These are phyloP conservation scores for Intoshia linei DNA, from an alignment of 1,140 invertebrate species.

Conservation along the genomic window DNA sequence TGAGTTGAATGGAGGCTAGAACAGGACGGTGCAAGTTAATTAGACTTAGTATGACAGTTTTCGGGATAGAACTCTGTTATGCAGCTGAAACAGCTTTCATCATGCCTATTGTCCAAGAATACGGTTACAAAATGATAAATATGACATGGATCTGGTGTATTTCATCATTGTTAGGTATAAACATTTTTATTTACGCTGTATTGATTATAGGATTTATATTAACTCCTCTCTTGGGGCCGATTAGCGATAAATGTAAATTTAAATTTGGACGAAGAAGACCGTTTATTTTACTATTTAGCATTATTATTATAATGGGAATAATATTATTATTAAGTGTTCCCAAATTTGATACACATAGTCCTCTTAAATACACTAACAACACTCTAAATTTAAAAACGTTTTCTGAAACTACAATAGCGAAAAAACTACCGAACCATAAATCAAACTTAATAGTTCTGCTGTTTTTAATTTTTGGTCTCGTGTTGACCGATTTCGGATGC, in stretches of 20 bases:
- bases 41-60: constrained; percentile 56
- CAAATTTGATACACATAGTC: not conserved
- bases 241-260: constrained; percentile 51
- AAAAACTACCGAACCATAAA: not conserved
- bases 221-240: constrained; percentile 53
- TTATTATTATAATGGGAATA: constrained; percentile 37
- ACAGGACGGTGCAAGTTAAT: constrained; percentile 45
- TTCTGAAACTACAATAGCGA: not conserved
- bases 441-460: too few relatives aligned
- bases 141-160: constrained; percentile 81
- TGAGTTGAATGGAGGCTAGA: too few relatives aligned
- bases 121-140: constrained; percentile 50
- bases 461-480: constrained; percentile 62
- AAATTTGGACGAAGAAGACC: constrained; percentile 47
- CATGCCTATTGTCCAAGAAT: constrained; percentile 59
- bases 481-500: constrained; percentile 65
- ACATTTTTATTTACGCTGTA: too few relatives aligned
- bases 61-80: constrained; percentile 85
- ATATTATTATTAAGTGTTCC: constrained; percentile 38
- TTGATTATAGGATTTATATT: constrained; percentile 51
- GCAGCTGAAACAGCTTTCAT: constrained; percentile 83
- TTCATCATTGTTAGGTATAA: constrained; percentile 31
- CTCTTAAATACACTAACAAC: not conserved
- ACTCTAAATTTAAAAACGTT: not conserved
- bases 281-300: constrained; percentile 51